Percentiles rank a stretch among this genome's conserved stretches.
Conservation (phyloP, 2,888 invertebrate species). For the Coronaproctus castanopsis region DNA sequence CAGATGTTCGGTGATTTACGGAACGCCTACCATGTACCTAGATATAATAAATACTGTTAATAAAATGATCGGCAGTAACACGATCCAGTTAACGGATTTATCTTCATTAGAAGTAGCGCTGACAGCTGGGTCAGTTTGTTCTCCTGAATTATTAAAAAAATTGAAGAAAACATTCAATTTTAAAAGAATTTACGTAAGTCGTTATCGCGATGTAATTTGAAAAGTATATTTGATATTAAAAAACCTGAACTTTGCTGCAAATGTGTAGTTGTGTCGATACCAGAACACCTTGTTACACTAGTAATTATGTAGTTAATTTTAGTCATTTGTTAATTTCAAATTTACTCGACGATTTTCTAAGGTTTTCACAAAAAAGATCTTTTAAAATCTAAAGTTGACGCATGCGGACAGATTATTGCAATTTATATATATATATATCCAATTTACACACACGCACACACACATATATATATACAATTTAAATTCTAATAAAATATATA, state of each 20-base stretch:
- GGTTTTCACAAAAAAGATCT: too few species aligned
- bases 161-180: conserved; percentile 24
- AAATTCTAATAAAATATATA: too few species aligned
- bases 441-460: too few species aligned
- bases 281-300: too few species aligned
- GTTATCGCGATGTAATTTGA: neutral
- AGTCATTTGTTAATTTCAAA: too few species aligned
- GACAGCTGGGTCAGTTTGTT: conserved; percentile 52
- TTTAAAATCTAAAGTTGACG: too few species aligned
- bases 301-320: too few species aligned
- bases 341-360: too few species aligned
- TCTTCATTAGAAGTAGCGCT: conserved; percentile 30
- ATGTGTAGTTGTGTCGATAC: too few species aligned
- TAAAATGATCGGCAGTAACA: conserved; percentile 5
- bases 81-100: neutral
- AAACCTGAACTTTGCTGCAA: neutral
- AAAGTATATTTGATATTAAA: neutral
- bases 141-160: conserved; percentile 36
- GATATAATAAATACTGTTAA: conserved; percentile 27
- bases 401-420: too few species aligned
- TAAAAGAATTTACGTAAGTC: conserved; percentile 11
- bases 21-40: conserved; percentile 73
- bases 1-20: conserved; percentile 49
- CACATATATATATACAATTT: too few species aligned
- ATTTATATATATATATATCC: too few species aligned